Conservation (phyloP, 2,888 invertebrate genomes). For the Saturnia pavonia region DNA sequence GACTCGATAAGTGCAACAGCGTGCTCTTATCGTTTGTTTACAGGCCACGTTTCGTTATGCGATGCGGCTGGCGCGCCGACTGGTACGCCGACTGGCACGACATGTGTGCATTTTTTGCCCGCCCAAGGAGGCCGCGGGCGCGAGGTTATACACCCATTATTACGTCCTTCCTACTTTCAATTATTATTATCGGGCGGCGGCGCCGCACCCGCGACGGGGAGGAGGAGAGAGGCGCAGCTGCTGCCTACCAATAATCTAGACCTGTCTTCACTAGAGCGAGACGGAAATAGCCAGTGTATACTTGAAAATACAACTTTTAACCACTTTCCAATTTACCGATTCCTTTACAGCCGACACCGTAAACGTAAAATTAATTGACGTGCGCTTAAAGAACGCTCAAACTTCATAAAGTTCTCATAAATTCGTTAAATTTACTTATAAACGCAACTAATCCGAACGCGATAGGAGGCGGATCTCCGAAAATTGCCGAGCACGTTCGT, state of each 20-base stretch:
- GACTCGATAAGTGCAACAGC: constrained; percentile 46
- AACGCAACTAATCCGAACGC: constrained; percentile 62
- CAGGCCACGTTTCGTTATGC: constrained; percentile 53
- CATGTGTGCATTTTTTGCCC: constrained; percentile 82
- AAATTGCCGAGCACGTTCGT: constrained; percentile 65
- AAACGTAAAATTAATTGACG: neutral
- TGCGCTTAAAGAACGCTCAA: neutral
- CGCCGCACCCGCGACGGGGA: constrained; percentile 78
- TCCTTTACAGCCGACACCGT: neutral
- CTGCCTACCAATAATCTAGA: constrained; percentile 83
- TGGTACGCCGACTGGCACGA: constrained; percentile 57
- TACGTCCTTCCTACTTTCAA: constrained; percentile 82
- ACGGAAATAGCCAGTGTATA: constrained; percentile 53
- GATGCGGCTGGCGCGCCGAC: constrained; percentile 54
- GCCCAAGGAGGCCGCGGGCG: constrained; percentile 82
- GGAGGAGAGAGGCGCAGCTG: constrained; percentile 82
- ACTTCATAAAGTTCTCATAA: constrained; percentile 21
- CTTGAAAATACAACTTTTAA: constrained; percentile 29
- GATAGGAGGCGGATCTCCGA: constrained; percentile 81
- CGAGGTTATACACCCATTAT: constrained; percentile 83
- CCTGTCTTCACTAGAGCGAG: constrained; percentile 68
- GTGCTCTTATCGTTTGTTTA: constrained; percentile 65
- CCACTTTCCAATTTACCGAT: neutral
- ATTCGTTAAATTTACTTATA: constrained; percentile 42
- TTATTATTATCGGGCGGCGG: constrained; percentile 82